Evolutionary conservation across 2,113 vertebrate genomes (phyloP), one percentile per base, ranked within the genome.

Genomic region (Xenopus laevis): DNA sequence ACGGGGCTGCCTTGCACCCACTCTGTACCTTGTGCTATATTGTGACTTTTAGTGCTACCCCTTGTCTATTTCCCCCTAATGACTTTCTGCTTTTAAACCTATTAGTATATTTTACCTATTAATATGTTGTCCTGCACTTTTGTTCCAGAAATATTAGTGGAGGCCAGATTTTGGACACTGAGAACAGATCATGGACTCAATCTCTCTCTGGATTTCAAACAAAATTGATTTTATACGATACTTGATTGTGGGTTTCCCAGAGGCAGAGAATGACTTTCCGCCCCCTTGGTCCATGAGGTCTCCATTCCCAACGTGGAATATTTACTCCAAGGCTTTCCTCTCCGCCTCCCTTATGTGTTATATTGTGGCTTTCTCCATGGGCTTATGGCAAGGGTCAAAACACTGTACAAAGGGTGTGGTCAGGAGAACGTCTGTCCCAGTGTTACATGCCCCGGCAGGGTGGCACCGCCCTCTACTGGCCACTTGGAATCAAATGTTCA

Each of bases 271-370:
- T 44, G 12, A 47, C 18, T 40, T 53, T n/a, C 45, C 44, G 7
- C 21, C 68, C 27, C 55, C 20, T 4, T 68, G 70, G 64, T 62
- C 72, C 20, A 9, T 74, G n/a, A 27, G 23, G 18, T 76, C 72
- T 12, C 46, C 58, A 52, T 76, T 71, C 18, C 50, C 52, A 12
- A 61, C 58, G n/a, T 68, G 68, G 78, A 72, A 66, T 23, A 13
- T 68, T 62, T 76, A 71, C 62, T 68, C 68, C 10, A 66, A 72
- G 45, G n/a, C 18, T 8, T 75, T 40, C n/a, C n/a, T 76, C 13
- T 52, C 20, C 13, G 30, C 40, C 15, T 52, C 58, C 8, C 6
- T 66, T 13, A 17, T 46, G 18, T 71, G 45, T 9, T 40, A 40
- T 18, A 33, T 75, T 15, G n/a, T 47, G 15, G 23, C 18, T 63